Base-by-base conservation (phyloP, 2,113 vertebrate species). In the Forbesichthys papilliferus region DNA sequence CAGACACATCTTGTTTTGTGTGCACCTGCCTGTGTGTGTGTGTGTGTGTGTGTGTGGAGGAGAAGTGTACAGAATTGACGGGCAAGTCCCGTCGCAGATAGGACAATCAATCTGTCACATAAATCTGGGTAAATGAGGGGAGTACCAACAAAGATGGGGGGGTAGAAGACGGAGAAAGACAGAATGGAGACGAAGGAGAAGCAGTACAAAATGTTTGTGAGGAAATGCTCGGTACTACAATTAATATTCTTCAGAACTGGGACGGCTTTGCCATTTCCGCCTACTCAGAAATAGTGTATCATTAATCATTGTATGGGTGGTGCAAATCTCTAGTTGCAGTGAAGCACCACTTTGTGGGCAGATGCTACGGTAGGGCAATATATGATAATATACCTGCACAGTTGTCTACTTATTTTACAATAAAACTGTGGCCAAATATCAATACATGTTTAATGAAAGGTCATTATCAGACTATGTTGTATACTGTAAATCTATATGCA, bases 71-170 rank as follows among this genome's bases (percentile, higher is more conserved):
- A 9, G 66, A 53, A 51, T 66, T 49, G 68, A 72, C 61, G 34
- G 56, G 36, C 16, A 11, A 9, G 48, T 52, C 75, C 61, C 48
- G 47, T n/a, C 34, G 18, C 54, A 71, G 53, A 57, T 51, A 7
- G 48, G 68, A 64, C 27, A 74, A 79, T 85, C 60, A 83, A 85
- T 75, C 73, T 72, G 69, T 78, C 78, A 82, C 51, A 59, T 70
- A 75, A 69, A 79, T 74, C 61, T 58, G 62, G n/a, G 55, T 27
- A 27, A 3, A 8, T 7, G 16, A 48, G 57, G 51, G 18, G 14
- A 34, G 33, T 64, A 59, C 18, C 47, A 66, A 42, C 61, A 3
- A 47, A 42, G 0, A 61, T 11, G 53, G 20, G 61, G 49, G 36
- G 36, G 7, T 6, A 42, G 36, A 42, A 42, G 36, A 27, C 27